Evolutionary conservation across 2,888 invertebrate genomes (phyloP), one percentile per base, ranked within the genome.

Genomic region (Mayetiola destructor): DNA sequence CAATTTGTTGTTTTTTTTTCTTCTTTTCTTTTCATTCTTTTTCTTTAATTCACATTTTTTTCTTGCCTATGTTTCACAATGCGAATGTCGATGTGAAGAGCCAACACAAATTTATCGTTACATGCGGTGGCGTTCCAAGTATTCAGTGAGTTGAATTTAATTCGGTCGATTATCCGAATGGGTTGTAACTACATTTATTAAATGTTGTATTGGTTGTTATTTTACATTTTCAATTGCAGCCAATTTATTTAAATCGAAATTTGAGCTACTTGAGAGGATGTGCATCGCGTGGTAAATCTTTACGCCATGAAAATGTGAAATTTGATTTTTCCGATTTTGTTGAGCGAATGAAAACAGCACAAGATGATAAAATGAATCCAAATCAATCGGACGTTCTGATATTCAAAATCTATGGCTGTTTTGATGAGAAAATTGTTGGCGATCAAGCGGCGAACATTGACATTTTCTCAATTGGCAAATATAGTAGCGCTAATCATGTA

Each of bases 31-130:
- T 9, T 42, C 2, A 2, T 23, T 42, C 18, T 21, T 42, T 21
- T 23, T 2, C 23, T 42, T 42, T 21, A 6, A 23, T 42, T 23
- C 23, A 6, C n/a, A 10, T 42, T 8, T 23, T 42, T 23, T n/a
- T n/a, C n/a, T n/a, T n/a, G n/a, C n/a, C 23, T 16, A n/a, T 12
- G 18, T 12, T 8, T 18, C 18, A n/a, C n/a, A n/a, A n/a, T n/a
- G n/a, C n/a, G n/a, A n/a, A n/a, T n/a, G n/a, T n/a, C n/a, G n/a
- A n/a, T n/a, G 14, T 27, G 9, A n/a, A 48, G 48, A 48, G 14
- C 48, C 48, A 27, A 48, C 48, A 27, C 48, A 48, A 48, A 48
- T 48, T 48, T 48, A 48, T 16, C 48, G 48, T 27, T 48, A 27
- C 27, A n/a, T 48, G 48, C 48, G 48, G 5, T n/a, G n/a, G n/a